These are phyloP conservation scores for Octomys mimax DNA, from an alignment of 2,797 vertebrate genomes.

Conservation along the genomic window DNA sequence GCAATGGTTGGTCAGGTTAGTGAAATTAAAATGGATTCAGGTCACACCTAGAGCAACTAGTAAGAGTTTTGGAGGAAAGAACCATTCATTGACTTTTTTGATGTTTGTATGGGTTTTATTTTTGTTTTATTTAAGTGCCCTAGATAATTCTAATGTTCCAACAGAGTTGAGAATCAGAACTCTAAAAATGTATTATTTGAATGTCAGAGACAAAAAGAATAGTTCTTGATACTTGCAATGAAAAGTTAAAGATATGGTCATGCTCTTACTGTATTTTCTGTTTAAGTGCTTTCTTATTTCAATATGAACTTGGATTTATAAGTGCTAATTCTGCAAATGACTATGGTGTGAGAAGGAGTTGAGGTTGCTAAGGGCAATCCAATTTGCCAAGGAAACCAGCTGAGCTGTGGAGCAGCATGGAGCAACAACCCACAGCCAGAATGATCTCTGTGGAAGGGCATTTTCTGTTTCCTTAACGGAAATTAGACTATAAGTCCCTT, in stretches of 20 bases:
- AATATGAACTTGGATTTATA: constrained; percentile 37
- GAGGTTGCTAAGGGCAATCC: constrained; percentile 36
- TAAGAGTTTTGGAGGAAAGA: neutral
- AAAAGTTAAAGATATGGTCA: neutral
- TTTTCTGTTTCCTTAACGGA: constrained; percentile 19
- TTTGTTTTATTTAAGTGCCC: neutral
- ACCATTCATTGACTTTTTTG: neutral
- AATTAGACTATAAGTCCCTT: constrained; percentile 18
- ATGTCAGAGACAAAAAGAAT: constrained; percentile 13
- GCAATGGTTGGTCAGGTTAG: neutral
- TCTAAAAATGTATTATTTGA: neutral
- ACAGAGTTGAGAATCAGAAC: neutral
- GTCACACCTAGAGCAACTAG: neutral
- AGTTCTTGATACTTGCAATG: neutral
- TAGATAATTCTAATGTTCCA: neutral
- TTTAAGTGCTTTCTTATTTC: neutral
- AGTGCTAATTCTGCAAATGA: constrained; percentile 29
- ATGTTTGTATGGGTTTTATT: neutral
- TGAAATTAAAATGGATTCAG: constrained; percentile 11
- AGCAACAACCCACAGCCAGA: neutral
- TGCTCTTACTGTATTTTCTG: neutral
- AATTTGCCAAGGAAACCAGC: constrained; percentile 55
- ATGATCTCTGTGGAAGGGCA: neutral
- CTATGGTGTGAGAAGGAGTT: neutral
- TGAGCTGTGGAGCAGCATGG: accelerated